Conservation (phyloP, 1,140 invertebrate species). For the Bombus waltoni region DNA sequence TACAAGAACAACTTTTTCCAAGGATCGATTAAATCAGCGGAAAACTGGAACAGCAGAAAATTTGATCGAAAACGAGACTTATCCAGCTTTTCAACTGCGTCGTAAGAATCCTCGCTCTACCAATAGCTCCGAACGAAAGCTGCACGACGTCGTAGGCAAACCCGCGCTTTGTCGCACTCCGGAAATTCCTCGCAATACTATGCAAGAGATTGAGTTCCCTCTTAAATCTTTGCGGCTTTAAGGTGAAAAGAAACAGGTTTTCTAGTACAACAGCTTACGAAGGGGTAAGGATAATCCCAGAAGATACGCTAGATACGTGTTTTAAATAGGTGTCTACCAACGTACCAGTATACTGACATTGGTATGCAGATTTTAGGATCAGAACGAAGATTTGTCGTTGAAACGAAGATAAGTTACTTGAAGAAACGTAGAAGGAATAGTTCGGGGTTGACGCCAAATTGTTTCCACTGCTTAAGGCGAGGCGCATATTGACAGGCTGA, state of each 20-base stretch:
- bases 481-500: not conserved
- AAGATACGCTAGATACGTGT: not conserved
- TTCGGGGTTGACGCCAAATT: not conserved
- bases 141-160: not conserved
- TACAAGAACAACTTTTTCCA: too few relatives aligned
- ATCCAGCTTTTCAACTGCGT: not conserved
- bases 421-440: not conserved
- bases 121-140: not conserved
- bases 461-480: not conserved
- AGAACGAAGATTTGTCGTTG: too few relatives aligned
- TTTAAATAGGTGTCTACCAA: not conserved
- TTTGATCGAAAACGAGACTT: not conserved
- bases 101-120: not conserved
- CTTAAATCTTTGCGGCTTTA: not conserved
- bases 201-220: not conserved
- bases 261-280: not conserved
- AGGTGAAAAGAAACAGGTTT: not conserved
- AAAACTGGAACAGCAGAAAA: not conserved
- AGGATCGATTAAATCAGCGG: too few relatives aligned
- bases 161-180: not conserved
- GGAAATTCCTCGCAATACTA: not conserved
- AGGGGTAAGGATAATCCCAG: not conserved
- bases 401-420: not conserved
- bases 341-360: not conserved
- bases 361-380: not conserved